Percentiles rank a stretch among this genome's conserved stretches.
phyloP scores from a whole-genome alignment of 2,888 invertebrate genomes.

The Pseudoips prasinana region DNA sequence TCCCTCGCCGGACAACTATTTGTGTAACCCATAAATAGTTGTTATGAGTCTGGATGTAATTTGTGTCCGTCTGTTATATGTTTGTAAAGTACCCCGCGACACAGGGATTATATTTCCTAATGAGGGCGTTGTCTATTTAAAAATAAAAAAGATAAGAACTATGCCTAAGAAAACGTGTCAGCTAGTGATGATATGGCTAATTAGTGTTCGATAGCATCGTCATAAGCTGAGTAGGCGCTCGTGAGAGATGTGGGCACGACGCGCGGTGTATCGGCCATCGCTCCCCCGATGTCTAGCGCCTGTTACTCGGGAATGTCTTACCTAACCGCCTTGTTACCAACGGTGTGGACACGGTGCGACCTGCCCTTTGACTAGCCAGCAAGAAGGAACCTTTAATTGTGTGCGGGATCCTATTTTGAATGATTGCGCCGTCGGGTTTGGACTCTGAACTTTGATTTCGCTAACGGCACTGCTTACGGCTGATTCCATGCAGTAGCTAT shows the following conservation, averaged over 20 bases:
- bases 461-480: no score
- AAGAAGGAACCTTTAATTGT: constrained; percentile 18
- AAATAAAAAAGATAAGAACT: no score
- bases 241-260: constrained; percentile 35
- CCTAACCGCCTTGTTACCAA: constrained; percentile 28
- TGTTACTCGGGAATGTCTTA: constrained; percentile 39
- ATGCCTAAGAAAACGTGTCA: neutral
- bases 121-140: no score
- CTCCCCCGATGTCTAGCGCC: constrained; percentile 39
- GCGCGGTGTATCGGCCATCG: constrained; percentile 49
- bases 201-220: constrained; percentile 22
- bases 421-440: neutral
- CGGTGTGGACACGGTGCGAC: constrained; percentile 26
- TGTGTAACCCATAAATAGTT: no score
- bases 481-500: no score
- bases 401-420: constrained; percentile 7
- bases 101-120: no score
- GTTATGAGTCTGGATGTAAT: no score
- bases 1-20: no score
- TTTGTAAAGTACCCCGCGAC: no score
- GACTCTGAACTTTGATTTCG: neutral
- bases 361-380: constrained; percentile 31
- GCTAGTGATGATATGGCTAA: constrained; percentile 16
- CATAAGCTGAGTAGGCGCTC: constrained; percentile 23
- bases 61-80: no score